A percentile compares a stretch with the other conserved stretches of the same genome.
These are phyloP conservation scores for Anarsia innoxiella DNA, from an alignment of 2,888 invertebrate genomes.

Conservation along the genomic window DNA sequence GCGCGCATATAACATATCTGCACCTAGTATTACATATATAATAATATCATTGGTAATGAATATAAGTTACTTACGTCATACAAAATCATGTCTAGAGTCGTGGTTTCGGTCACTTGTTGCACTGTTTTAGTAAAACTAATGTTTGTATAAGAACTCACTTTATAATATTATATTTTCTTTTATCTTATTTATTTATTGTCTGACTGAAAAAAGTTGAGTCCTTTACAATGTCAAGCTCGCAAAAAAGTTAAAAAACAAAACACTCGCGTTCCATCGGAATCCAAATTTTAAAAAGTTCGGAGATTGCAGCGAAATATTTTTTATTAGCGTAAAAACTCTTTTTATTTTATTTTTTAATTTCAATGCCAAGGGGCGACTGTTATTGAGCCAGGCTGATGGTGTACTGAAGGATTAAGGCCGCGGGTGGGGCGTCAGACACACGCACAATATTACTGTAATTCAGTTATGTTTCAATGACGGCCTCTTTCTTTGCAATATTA, in stretches of 20 bases:
- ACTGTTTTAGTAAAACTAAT: too few relatives aligned
- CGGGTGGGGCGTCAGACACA: slow-evolving; percentile 26
- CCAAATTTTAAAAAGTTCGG: too few relatives aligned
- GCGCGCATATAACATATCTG: too few relatives aligned
- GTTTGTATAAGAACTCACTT: too few relatives aligned
- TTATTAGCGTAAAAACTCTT: background rate
- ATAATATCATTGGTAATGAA: too few relatives aligned
- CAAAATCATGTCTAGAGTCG: slow-evolving; percentile 52
- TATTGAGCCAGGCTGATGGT: slow-evolving; percentile 21
- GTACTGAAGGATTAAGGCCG: slow-evolving; percentile 37
- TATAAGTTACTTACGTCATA: slow-evolving; percentile 66
- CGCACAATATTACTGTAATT: slow-evolving; percentile 40
- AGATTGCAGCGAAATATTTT: slow-evolving; percentile 1
- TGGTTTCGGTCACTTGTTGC: slow-evolving; percentile 56
- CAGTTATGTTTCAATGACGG: slow-evolving; percentile 36
- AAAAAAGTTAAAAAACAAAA: background rate
- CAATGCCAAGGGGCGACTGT: slow-evolving; percentile 22
- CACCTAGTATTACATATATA: too few relatives aligned
- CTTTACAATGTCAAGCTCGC: too few relatives aligned
- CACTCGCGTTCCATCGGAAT: too few relatives aligned
- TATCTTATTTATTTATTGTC: too few relatives aligned
- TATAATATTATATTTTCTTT: too few relatives aligned
- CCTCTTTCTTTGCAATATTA: slow-evolving; percentile 19
- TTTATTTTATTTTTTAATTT: slow-evolving; percentile 10
- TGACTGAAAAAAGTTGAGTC: too few relatives aligned